Evolutionary conservation across 2,113 vertebrate species (phyloP), one percentile per base, ranked within the genome.

Genomic region (Orthonyx spaldingii): DNA sequence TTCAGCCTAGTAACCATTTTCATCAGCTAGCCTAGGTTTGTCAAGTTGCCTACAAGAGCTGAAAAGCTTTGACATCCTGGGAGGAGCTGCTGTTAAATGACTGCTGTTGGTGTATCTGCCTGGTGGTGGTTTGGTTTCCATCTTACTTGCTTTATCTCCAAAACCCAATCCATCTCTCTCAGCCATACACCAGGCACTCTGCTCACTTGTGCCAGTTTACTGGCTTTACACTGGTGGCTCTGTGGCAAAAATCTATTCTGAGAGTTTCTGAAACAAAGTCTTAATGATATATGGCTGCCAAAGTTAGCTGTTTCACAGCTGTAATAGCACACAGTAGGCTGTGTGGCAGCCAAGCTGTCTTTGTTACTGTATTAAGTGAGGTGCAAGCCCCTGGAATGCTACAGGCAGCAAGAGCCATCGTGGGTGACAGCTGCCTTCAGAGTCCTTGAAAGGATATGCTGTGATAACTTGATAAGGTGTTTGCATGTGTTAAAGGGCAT

Each of bases 301-400:
- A 97, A 98, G 97, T 98, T 97, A 98, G 97, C 94, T 93, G 61
- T 95, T 95, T 84, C 97, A 82, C 98, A 98, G 98, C 97, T 98
- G 97, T 92, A 98, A 97, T 95, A 98, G 98, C 96, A 97, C 83
- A 44, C 28, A 61, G 63, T 49, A 83, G 94, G 72, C 78, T 84
- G 42, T 8, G 3, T 63, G 95, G 93, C 96, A 96, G 96, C 94
- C 95, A 91, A 85, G 76, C 87, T 96, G 95, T 95, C 97, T 96
- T 96, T 89, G 82, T 96, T 96, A 93, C 95, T 97, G 94, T 94
- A 95, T 97, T 96, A 96, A 93, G 96, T 88, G 95, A 97, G 94
- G 89, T 94, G 94, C 5, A 17, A 97, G 95, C 0, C 49, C 70
- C 78, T 96, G 96, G 90, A 97, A 97, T 97, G 93, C 76, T 95